phyloP scores from a whole-genome alignment of 2,888 invertebrate genomes.

The Neoascia interrupta region DNA sequence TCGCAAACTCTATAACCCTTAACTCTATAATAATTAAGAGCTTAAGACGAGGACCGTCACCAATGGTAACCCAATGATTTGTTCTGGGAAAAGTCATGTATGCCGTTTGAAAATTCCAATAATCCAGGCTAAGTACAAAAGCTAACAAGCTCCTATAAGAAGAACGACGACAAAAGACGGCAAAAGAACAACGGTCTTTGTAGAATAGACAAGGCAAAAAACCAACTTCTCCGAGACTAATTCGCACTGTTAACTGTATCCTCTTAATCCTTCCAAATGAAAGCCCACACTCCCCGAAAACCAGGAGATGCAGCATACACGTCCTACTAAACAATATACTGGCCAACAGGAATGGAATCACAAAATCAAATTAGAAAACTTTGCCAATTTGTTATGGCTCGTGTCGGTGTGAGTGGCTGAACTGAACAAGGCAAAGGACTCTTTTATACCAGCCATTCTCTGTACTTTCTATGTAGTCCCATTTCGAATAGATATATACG shows the following conservation, averaged over 20 bases:
- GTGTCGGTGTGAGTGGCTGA: slow-evolving; percentile 21
- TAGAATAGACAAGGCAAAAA: slow-evolving; percentile 32
- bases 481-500: slow-evolving; percentile 21
- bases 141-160: slow-evolving; percentile 65
- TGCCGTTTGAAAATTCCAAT: slow-evolving; percentile 42
- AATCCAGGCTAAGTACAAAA: slow-evolving; percentile 56
- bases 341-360: slow-evolving; percentile 58
- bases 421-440: slow-evolving; percentile 14
- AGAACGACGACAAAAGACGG: slow-evolving; percentile 29
- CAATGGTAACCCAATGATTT: slow-evolving; percentile 28
- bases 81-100: not conserved
- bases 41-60: slow-evolving; percentile 28
- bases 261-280: slow-evolving; percentile 63
- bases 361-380: slow-evolving; percentile 70
- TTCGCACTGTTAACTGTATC: slow-evolving; percentile 66
- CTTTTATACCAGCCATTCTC: too few species aligned
- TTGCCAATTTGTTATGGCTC: slow-evolving; percentile 67
- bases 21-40: slow-evolving; percentile 50
- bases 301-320: not conserved
- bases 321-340: slow-evolving; percentile 31
- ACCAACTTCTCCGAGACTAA: slow-evolving; percentile 49
- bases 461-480: too few species aligned
- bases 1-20: not conserved
- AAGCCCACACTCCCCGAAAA: slow-evolving; percentile 16
- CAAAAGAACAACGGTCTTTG: slow-evolving; percentile 33